Percentiles rank a stretch among this genome's conserved stretches.
These are phyloP conservation scores for Chrysocyon brachyurus DNA, from an alignment of 2,797 vertebrate species.

Conservation along the genomic window DNA sequence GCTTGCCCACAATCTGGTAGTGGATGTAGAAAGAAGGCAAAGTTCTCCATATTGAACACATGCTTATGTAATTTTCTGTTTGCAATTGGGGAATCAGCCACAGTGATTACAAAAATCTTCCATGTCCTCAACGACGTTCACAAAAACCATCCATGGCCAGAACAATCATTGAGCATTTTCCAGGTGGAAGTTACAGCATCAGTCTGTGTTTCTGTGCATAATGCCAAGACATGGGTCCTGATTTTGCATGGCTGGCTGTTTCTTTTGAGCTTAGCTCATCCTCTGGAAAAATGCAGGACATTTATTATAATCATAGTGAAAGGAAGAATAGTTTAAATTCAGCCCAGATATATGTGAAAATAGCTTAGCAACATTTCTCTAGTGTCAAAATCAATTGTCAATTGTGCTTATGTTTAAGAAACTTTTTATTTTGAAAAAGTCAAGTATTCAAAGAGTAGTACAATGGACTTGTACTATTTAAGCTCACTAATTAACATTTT, in stretches of 20 bases:
- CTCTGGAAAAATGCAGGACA: neutral
- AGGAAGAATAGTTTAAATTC: constrained; percentile 13
- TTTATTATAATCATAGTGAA: neutral
- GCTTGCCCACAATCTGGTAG: neutral
- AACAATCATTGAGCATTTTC: neutral
- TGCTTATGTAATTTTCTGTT: constrained; percentile 10
- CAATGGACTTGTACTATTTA: neutral
- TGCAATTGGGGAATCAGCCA: neutral
- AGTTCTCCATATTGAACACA: neutral
- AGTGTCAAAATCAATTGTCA: neutral
- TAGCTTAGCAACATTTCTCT: neutral
- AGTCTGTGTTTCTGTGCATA: neutral
- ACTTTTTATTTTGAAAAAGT: constrained; percentile 1
- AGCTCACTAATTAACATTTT: neutral
- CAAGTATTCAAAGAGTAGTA: neutral
- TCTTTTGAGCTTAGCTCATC: neutral
- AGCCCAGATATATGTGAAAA: constrained; percentile 18
- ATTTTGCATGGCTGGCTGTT: neutral
- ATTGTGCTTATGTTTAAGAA: constrained; percentile 13
- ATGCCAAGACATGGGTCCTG: neutral
- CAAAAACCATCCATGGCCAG: neutral
- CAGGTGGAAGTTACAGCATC: neutral
- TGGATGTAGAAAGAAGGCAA: neutral
- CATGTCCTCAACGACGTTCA: neutral
- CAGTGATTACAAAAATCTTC: constrained; percentile 4